Evolutionary conservation across 64 coral and sea anemone species (phyloP), one percentile per base, ranked within the genome.

Genomic region (Stylophora pistillata): DNA sequence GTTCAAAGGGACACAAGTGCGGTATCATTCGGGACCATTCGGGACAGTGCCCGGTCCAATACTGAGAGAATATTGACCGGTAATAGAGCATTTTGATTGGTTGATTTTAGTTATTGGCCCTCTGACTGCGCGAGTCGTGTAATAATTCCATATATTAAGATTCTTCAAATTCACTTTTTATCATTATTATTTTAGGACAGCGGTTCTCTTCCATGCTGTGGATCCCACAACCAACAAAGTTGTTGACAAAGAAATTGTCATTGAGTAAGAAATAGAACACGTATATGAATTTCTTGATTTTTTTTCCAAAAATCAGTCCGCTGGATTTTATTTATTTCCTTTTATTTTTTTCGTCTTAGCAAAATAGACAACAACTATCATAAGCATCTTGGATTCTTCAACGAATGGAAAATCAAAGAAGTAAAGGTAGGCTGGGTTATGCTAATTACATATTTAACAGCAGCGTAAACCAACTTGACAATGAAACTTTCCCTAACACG

Each of bases 151-250:
- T n/a, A n/a, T n/a, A n/a, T n/a, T 7, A 31, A 77, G 23, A 52
- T 52, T 77, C 2, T 52, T 77, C 15, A 31, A 77, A 33, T 33
- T 56, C 5, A n/a, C 0, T 12, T 56, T 0, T 58, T 52, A 62
- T 28, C 10, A 16, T 34, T 31, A 29, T 55, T 85, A 10, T 53
- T 76, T 75, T 72, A 18, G 93, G 76, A 94, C 93, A 18, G 93
- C 74, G 1, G 72, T 98, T 15, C 81, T 92, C 30, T 95, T 98
- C 55, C 96, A 98, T 70, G 96, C 93, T 13, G 88, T 98, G 15
- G 93, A 98, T 78, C 93, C 93, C 5, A 30, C 78, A 89, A 98
- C 96, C 30, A 98, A 95, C n/a, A 93, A 93, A 86, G 86, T 98
- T 54, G 84, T 93, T 15, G 87, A 95, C 62, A 95, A 94, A 56